These are phyloP conservation scores for Netelia fuscicornis DNA, from an alignment of 2,888 invertebrate genomes.

Conservation along the genomic window DNA sequence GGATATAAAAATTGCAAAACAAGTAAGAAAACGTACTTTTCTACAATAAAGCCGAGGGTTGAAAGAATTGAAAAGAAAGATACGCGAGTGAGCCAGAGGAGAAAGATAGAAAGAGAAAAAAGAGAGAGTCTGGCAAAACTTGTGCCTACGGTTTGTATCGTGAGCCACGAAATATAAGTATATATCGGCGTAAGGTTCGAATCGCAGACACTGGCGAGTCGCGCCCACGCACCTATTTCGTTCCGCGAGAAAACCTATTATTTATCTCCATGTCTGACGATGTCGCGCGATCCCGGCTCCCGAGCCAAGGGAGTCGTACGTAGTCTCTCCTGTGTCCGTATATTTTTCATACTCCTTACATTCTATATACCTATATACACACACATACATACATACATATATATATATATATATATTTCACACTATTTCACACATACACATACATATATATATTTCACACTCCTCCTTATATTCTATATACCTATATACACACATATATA, in stretches of 20 bases:
- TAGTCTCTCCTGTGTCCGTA: conserved; percentile 19
- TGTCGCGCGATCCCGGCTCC: conserved; percentile 75
- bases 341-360: conserved; percentile 47
- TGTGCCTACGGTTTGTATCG: background rate
- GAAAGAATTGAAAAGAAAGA: background rate
- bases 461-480: no score
- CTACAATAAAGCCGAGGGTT: background rate
- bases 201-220: conserved; percentile 80
- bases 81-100: background rate
- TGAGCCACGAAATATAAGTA: background rate
- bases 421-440: no score
- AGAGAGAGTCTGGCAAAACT: conserved; percentile 21
- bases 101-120: background rate
- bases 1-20: background rate
- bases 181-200: conserved; percentile 76
- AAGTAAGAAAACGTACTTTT: background rate
- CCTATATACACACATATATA: no score
- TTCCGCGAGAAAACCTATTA: conserved; percentile 71
- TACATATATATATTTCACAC: no score
- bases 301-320: conserved; percentile 70
- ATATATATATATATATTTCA: no score
- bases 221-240: conserved; percentile 79
- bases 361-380: conserved; percentile 14
- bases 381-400: conserved; percentile 38
- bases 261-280: conserved; percentile 81